Base-by-base conservation (phyloP, 37 sponge, comb jelly and placozoan species). In the Halisarca cf. caerulea region DNA sequence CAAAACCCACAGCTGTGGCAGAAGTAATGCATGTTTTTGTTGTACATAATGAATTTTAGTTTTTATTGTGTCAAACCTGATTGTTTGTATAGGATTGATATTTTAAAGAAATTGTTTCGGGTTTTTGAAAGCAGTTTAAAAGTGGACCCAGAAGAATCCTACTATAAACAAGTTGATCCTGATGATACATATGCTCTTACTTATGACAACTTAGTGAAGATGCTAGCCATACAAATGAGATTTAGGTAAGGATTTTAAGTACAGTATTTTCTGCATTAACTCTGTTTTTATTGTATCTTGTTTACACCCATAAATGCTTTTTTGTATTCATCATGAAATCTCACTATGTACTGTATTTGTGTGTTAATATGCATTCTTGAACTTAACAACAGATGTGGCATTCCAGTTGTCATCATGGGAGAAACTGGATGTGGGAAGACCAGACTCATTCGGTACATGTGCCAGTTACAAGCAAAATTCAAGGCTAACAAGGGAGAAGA, bases 351-450 rank as follows among this genome's bases (percentile, higher is more conserved):
- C n/a, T n/a, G n/a, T n/a, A n/a, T n/a, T n/a, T n/a, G n/a, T n/a
- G n/a, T n/a, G n/a, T n/a, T n/a, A n/a, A n/a, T n/a, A n/a, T n/a
- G n/a, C n/a, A n/a, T n/a, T n/a, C n/a, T n/a, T n/a, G n/a, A n/a
- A n/a, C n/a, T n/a, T n/a, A n/a, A n/a, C n/a, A n/a, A n/a, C 68
- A 90, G 96, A 58, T 92, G 93, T 75, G 84, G 85, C 83, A 95
- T 97, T 35, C 98, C 98, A 37, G 98, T 98, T 1, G 92, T 98
- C 8, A 90, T 98, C 23, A 98, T 98, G 98, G 98, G 98, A 42
- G 98, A 98, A 68, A 98, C 98, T 28, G 98, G 98, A 27, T 98
- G 98, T 90, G 98, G 98, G 2, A 98, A 98, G 84, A 98, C 98
- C 4, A 77, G 96, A 42, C 88, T 96, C 32, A 91, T 96, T 36